Conservation (phyloP, 2,113 vertebrate genomes). For the Silurus asotus region DNA sequence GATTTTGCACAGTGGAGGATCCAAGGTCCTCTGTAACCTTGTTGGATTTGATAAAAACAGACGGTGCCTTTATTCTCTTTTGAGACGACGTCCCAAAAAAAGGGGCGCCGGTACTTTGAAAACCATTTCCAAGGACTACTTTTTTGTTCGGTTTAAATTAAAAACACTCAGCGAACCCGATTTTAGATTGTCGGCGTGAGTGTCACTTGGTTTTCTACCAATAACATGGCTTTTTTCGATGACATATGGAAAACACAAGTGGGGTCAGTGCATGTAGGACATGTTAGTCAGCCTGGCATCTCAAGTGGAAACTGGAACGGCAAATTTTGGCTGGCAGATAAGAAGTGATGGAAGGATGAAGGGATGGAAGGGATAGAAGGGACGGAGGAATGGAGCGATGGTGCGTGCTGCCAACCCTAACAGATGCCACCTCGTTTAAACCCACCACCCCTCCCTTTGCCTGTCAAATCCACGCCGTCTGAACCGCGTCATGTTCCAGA, state of each 20-base stretch:
- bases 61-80: neutral
- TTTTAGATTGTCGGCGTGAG: neutral
- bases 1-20: neutral
- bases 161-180: neutral
- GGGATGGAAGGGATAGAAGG: constrained; percentile 53
- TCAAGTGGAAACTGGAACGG: constrained; percentile 28
- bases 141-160: too few relatives aligned
- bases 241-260: constrained; percentile 67
- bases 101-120: neutral
- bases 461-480: constrained; percentile 10
- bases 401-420: constrained; percentile 66
- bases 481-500: constrained; percentile 45
- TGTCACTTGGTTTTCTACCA: constrained; percentile 43
- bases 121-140: neutral
- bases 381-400: constrained; percentile 53
- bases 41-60: neutral
- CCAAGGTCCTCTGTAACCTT: neutral
- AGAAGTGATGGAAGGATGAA: constrained; percentile 63
- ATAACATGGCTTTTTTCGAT: constrained; percentile 57
- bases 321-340: constrained; percentile 56
- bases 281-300: constrained; percentile 54
- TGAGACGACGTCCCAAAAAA: neutral
- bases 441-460: constrained; percentile 58
- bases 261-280: constrained; percentile 63
- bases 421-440: constrained; percentile 72